Conservation (phyloP, 2,113 vertebrate species). For the Callopanchax toddi region DNA sequence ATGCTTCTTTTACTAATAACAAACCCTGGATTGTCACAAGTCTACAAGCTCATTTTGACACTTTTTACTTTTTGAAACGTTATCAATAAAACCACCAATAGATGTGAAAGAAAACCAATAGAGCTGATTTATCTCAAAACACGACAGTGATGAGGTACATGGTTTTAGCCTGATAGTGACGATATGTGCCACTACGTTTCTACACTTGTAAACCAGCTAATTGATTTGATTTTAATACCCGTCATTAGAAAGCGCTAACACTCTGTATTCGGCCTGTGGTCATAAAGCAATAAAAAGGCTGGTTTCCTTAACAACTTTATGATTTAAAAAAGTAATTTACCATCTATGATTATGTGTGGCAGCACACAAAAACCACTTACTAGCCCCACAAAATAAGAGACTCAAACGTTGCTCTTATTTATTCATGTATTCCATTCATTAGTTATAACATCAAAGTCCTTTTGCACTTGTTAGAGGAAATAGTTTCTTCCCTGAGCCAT, state of each 20-base stretch:
- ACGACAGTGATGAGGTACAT: no score
- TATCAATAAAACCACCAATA: no score
- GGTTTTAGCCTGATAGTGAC: no score
- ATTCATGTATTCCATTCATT: conserved; percentile 39
- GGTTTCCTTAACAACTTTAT: conserved; percentile 20
- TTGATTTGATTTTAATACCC: conserved; percentile 6
- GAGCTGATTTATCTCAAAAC: no score
- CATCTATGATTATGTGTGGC: conserved; percentile 11
- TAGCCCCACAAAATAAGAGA: conserved; percentile 14
- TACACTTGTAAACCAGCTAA: not conserved
- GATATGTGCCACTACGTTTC: not conserved
- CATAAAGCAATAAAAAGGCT: conserved; percentile 1
- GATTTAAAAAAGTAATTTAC: conserved; percentile 17
- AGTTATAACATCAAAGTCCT: conserved; percentile 47
- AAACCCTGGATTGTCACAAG: no score
- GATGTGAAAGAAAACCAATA: no score
- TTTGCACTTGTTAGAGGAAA: conserved; percentile 30
- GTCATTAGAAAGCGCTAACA: not conserved
- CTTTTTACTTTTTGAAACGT: no score
- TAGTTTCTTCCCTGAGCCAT: not conserved
- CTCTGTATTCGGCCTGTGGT: conserved; percentile 23
- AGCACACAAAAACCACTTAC: conserved; percentile 28
- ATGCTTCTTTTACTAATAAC: no score
- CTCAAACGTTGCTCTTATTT: conserved; percentile 12
- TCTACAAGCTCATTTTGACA: no score